Evolutionary conservation across 2,797 vertebrate genomes (phyloP), one percentile per base, ranked within the genome.

Genomic region (Crossoptilon crossoptilon): DNA sequence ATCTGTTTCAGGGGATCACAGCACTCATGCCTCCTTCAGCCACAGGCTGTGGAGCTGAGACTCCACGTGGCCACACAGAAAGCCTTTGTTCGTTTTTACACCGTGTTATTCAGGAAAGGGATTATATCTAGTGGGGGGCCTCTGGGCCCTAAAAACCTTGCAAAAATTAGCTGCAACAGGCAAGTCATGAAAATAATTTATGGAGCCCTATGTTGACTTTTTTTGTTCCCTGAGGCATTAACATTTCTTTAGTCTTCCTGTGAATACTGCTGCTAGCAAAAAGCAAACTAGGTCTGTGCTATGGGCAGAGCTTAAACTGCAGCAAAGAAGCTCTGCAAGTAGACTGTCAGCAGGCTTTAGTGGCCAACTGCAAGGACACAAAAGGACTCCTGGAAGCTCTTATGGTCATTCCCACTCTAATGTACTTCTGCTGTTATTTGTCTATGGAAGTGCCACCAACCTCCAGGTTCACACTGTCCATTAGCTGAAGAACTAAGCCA

Each of bases 231-330:
- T 46, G 66, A 87, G 76, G 11, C 55, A 68, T 49, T 74, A 75
- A 59, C 2, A 14, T 83, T 92, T 93, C 70, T 79, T 63, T 66
- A 78, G 67, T 64, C 44, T 26, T 91, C 76, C 39, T 79, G n/a
- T 68, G 71, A 79, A 55, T 13, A 24, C n/a, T 88, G 41, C 76
- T 91, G 79, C 33, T 63, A 84, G 71, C 64, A 55, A 24, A 80
- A 92, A 62, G 82, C 74, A 74, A 62, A 72, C 29, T 59, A 24
- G 3, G 15, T 88, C 49, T 88, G 5, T 75, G 31, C 0, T 2
- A 33, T 6, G 13, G 59, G 56, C 73, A 51, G 43, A 56, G n/a
- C 59, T 6, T 51, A 43, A 90, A n/a, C n/a, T 53, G 27, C 44
- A 86, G 59, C n/a, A 76, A 87, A 27, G 10, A 48, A 70, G 26